These are phyloP conservation scores for Cosmia trapezina DNA, from an alignment of 2,888 invertebrate species.

Conservation along the genomic window DNA sequence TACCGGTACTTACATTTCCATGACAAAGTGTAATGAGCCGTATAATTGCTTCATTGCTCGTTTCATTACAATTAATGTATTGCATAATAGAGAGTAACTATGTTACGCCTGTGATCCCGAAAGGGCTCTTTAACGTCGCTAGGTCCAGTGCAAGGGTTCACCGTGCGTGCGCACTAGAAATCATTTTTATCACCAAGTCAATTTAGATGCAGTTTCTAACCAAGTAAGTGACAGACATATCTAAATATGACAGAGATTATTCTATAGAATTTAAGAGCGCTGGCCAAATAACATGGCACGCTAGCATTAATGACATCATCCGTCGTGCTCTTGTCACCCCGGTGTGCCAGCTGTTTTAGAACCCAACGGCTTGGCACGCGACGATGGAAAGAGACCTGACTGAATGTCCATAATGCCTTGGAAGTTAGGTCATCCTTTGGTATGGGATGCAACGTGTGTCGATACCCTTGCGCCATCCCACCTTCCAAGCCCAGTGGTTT, in stretches of 20 bases:
- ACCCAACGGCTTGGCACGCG: too few species aligned
- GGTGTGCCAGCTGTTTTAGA: too few species aligned
- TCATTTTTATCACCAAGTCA: neutral
- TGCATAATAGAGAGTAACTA: neutral
- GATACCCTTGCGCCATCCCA: too few species aligned
- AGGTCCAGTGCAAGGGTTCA: neutral
- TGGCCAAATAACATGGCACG: too few species aligned
- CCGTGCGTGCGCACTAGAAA: neutral
- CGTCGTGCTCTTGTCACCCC: too few species aligned
- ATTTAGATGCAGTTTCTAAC: neutral
- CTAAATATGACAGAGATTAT: neutral
- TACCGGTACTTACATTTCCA: neutral
- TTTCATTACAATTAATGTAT: neutral
- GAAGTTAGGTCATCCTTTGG: too few species aligned
- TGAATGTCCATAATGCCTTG: too few species aligned
- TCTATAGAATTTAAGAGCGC: neutral
- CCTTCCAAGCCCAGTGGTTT: too few species aligned
- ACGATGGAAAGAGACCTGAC: too few species aligned
- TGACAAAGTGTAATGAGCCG: slow-evolving; percentile 2
- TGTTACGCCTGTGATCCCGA: neutral
- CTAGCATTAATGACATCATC: too few species aligned
- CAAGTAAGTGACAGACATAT: neutral
- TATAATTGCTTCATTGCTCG: slow-evolving; percentile 15
- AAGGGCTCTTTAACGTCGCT: neutral
- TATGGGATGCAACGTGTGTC: too few species aligned